Conservation (phyloP, 2,888 invertebrate genomes). For the Laspeyria flexula region DNA sequence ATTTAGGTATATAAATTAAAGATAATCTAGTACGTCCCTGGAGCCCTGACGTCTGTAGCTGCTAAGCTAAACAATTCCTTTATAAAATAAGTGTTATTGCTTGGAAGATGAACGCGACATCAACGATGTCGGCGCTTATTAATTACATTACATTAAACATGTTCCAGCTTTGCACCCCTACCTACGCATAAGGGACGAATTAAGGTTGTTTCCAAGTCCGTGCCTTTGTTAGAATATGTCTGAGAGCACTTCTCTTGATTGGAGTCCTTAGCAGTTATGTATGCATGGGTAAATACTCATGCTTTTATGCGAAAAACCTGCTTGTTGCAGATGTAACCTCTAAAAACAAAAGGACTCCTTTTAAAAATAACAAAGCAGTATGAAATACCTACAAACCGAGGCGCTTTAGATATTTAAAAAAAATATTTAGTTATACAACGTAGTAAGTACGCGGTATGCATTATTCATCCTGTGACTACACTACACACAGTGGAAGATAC, state of each 20-base stretch:
- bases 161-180: conserved; percentile 47
- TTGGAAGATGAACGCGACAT: conserved; percentile 61
- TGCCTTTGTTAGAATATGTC: conserved; percentile 39
- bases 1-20: too few species aligned
- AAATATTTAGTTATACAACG: too few species aligned
- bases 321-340: not conserved
- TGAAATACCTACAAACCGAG: too few species aligned
- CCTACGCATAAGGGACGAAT: conserved; percentile 24
- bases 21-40: conserved; percentile 50
- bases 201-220: conserved; percentile 45
- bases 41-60: conserved; percentile 52
- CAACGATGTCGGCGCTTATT: conserved; percentile 62
- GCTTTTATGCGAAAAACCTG: not conserved
- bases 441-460: conserved; percentile 1
- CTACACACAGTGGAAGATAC: conserved; percentile 34
- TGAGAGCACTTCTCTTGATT: conserved; percentile 42
- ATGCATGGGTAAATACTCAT: not conserved
- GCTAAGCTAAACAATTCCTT: conserved; percentile 59
- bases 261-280: conserved; percentile 25
- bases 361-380: too few species aligned
- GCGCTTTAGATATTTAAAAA: too few species aligned
- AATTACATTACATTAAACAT: conserved; percentile 76
- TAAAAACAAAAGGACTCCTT: too few species aligned
- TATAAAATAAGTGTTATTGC: conserved; percentile 66
- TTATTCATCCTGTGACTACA: conserved; percentile 36